phyloP scores from a whole-genome alignment of 1,140 invertebrate species.

The Uloborus diversus region DNA sequence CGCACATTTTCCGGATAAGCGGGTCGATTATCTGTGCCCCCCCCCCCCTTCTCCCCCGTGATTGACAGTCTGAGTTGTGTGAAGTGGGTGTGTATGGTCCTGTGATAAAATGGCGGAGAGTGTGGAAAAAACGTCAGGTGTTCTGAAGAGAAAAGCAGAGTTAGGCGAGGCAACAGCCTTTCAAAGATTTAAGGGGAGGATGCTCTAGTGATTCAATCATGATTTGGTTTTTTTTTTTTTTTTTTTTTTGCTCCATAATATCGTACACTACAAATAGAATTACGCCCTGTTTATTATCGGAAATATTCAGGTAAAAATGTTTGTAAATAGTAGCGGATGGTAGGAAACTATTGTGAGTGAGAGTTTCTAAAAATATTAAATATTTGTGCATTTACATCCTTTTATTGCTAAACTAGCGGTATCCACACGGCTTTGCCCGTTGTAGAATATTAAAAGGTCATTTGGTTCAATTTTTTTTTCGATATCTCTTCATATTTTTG shows the following conservation, averaged over 20 bases:
- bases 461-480: too few relatives aligned
- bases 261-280: too few relatives aligned
- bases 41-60: neutral
- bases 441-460: too few relatives aligned
- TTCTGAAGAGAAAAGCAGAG: constrained; percentile 21
- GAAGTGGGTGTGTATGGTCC: constrained; percentile 41
- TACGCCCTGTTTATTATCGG: too few relatives aligned
- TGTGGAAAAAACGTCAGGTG: constrained; percentile 54
- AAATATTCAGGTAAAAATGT: too few relatives aligned
- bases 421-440: too few relatives aligned
- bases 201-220: constrained; percentile 15
- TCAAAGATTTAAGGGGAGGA: neutral
- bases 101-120: constrained; percentile 28
- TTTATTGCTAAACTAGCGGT: too few relatives aligned
- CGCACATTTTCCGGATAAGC: neutral
- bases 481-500: too few relatives aligned
- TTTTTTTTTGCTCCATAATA: neutral
- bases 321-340: too few relatives aligned
- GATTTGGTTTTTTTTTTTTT: neutral
- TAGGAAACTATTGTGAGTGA: too few relatives aligned
- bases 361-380: too few relatives aligned
- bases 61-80: constrained; percentile 19
- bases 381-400: too few relatives aligned
- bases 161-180: constrained; percentile 2
- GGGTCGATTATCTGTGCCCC: constrained; percentile 5